A percentile compares a stretch with the other conserved stretches of the same genome.
Evolutionary conservation across 2,797 vertebrate genomes (phyloP).

Genomic region (Coreius guichenoti): DNA sequence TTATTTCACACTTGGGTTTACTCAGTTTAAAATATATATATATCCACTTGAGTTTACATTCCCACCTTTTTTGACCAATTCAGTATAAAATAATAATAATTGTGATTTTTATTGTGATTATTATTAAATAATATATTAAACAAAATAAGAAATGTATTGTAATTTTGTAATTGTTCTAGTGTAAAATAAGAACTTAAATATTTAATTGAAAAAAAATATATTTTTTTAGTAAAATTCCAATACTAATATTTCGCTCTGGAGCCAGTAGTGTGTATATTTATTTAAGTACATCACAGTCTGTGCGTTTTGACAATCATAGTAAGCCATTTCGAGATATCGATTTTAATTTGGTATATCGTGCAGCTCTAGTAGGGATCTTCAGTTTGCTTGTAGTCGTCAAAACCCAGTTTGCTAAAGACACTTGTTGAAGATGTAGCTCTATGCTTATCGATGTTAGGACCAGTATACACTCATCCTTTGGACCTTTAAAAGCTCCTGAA

Average conservation of each 20-base stretch:
- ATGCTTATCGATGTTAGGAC: not conserved
- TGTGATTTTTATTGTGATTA: not conserved
- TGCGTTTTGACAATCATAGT: too few relatives aligned
- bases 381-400: conserved; percentile 13
- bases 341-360: not conserved
- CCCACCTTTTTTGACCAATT: not conserved
- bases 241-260: not conserved
- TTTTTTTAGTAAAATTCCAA: too few relatives aligned
- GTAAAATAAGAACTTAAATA: too few relatives aligned
- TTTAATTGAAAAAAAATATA: too few relatives aligned
- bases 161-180: not conserved
- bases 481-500: conserved; percentile 46
- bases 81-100: not conserved
- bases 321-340: not conserved
- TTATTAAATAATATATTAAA: not conserved
- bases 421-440: conserved; percentile 12
- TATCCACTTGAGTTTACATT: not conserved
- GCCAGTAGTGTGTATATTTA: not conserved
- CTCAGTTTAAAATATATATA: not conserved
- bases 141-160: not conserved
- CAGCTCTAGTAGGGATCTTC: conserved; percentile 5
- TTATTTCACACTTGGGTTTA: not conserved
- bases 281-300: not conserved
- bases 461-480: conserved; percentile 48
- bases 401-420: not conserved